Conservation (phyloP, 2,113 vertebrate genomes). For the Arothron firmamentum region DNA sequence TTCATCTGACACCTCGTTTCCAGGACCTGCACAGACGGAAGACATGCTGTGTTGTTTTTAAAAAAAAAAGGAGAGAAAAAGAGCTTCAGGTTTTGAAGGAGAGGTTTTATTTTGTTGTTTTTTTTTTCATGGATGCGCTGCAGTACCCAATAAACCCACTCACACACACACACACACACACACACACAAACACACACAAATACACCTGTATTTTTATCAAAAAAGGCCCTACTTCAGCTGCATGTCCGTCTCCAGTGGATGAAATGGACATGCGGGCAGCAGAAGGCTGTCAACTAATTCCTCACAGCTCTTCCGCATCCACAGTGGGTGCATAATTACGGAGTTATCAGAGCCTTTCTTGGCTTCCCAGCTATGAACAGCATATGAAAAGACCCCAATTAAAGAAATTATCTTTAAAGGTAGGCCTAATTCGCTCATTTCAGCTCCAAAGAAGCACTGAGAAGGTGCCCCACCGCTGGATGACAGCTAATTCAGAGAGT, state of each 20-base stretch:
- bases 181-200: slow-evolving; percentile 12
- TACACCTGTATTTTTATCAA: slow-evolving; percentile 18
- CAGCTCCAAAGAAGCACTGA: slow-evolving; percentile 59
- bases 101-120: slow-evolving; percentile 42
- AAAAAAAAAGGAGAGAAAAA: no score
- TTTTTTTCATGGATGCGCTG: slow-evolving; percentile 32
- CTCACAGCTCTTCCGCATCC: slow-evolving; percentile 47
- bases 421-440: slow-evolving; percentile 71
- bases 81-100: background rate
- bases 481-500: slow-evolving; percentile 68
- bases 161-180: slow-evolving; percentile 4
- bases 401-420: slow-evolving; percentile 77
- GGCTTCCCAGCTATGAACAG: slow-evolving; percentile 62
- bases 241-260: slow-evolving; percentile 29
- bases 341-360: slow-evolving; percentile 71
- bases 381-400: slow-evolving; percentile 73
- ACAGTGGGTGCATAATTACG: slow-evolving; percentile 66
- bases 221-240: slow-evolving; percentile 34
- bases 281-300: slow-evolving; percentile 56
- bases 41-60: slow-evolving; percentile 40
- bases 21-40: slow-evolving; percentile 28
- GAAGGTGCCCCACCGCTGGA: slow-evolving; percentile 42
- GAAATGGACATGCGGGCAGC: slow-evolving; percentile 31
- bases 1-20: slow-evolving; percentile 56
- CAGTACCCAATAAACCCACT: slow-evolving; percentile 13